Conservation (phyloP, 2,888 invertebrate species). For the Hipparchia semele region DNA sequence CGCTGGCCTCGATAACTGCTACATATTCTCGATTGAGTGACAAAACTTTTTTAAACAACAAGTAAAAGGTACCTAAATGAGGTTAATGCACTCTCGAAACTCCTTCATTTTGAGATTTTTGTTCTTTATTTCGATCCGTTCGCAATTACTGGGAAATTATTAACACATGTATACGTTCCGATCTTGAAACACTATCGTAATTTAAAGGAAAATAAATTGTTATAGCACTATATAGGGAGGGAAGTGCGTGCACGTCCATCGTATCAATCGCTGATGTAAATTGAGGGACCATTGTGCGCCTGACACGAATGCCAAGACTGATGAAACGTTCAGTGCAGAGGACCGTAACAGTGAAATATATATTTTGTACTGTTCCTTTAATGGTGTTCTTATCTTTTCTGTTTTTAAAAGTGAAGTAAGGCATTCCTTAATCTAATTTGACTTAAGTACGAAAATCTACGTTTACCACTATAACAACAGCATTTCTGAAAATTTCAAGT, state of each 20-base stretch:
- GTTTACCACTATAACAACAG: too few species aligned
- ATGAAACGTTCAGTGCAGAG: constrained; percentile 45
- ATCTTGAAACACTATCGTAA: constrained; percentile 22
- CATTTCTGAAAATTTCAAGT: too few species aligned
- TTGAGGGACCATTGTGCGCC: constrained; percentile 56
- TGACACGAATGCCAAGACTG: constrained; percentile 48
- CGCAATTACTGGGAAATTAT: constrained; percentile 19
- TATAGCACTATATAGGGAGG: constrained; percentile 38
- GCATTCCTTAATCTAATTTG: neutral
- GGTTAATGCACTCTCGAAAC: constrained; percentile 19
- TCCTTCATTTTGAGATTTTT: neutral
- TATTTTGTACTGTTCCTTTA: constrained; percentile 16
- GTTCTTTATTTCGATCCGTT: constrained; percentile 4
- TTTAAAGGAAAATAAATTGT: constrained; percentile 35
- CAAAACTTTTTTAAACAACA: constrained; percentile 4
- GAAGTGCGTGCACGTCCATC: constrained; percentile 40
- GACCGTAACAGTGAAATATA: constrained; percentile 23
- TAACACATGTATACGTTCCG: constrained; percentile 5
- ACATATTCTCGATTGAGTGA: constrained; percentile 5
- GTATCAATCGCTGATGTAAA: constrained; percentile 57
- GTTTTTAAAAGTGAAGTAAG: neutral
- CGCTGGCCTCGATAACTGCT: neutral
- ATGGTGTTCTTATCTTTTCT: constrained; percentile 7
- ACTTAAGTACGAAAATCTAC: neutral
- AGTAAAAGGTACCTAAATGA: constrained; percentile 10